phyloP scores from a whole-genome alignment of 2,888 invertebrate genomes.

The Drosophila nr. perissopoda region DNA sequence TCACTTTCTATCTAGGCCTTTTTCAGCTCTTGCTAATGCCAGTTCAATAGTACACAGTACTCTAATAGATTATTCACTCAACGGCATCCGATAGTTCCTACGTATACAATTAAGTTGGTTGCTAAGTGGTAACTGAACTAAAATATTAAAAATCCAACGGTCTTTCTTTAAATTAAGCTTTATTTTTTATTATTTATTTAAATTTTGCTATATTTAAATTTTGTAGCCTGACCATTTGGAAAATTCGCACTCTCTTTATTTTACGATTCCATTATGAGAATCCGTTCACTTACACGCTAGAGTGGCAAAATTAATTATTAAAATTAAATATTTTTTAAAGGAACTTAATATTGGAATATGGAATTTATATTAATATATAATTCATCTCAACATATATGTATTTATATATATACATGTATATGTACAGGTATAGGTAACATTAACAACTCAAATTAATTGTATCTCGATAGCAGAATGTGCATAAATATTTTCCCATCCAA shows the following conservation, averaged over 20 bases:
- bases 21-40: background rate
- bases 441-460: slow-evolving; percentile 4
- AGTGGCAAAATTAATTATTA: background rate
- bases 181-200: no score
- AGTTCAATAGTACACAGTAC: background rate
- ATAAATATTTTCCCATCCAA: slow-evolving; percentile 20
- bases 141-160: background rate
- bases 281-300: background rate
- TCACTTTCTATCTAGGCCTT: background rate
- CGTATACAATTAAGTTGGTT: background rate
- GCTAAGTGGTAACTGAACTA: background rate
- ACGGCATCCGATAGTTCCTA: slow-evolving; percentile 12
- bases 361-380: no score
- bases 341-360: no score
- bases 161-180: background rate
- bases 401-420: background rate
- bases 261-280: background rate
- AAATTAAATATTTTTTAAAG: no score
- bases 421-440: background rate
- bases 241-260: background rate
- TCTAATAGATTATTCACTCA: background rate
- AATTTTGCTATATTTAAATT: background rate
- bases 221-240: background rate
- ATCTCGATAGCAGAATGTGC: background rate
- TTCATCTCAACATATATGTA: no score